phyloP scores from a whole-genome alignment of 2,888 invertebrate species.

The Acheta domesticus region DNA sequence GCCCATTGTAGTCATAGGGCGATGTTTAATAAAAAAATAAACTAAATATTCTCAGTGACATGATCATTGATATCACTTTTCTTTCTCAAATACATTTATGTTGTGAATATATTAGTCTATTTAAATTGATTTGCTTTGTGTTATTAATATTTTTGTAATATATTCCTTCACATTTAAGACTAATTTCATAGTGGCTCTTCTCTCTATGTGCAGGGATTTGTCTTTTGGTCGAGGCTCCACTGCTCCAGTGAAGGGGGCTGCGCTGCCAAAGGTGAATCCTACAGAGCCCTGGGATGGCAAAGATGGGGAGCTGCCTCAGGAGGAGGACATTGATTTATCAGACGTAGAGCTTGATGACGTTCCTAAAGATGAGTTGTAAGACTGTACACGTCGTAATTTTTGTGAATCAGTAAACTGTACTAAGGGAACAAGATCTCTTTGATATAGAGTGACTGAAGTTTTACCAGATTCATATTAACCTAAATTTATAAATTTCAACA shows the following conservation, averaged over 20 bases:
- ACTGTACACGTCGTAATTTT: neutral
- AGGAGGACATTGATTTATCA: conserved; percentile 89
- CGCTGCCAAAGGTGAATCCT: conserved; percentile 66
- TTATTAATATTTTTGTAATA: conserved; percentile 18
- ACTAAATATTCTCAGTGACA: no score
- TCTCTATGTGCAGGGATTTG: conserved; percentile 62
- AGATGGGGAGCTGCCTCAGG: conserved; percentile 79
- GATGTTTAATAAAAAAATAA: no score
- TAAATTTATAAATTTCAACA: no score
- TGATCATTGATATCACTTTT: neutral
- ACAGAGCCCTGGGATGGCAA: conserved; percentile 90
- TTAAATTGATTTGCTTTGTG: neutral
- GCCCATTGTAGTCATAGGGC: no score
- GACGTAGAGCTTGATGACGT: conserved; percentile 72
- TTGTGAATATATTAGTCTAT: neutral
- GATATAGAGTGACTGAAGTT: no score
- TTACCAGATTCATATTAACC: no score
- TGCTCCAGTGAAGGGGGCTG: conserved; percentile 77
- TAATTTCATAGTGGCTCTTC: no score
- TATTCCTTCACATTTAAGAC: no score
- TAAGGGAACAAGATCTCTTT: no score
- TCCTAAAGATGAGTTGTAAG: conserved; percentile 36
- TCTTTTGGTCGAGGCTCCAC: conserved; percentile 92
- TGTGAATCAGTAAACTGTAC: no score
- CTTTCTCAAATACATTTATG: neutral